Conservation (phyloP, 2,888 invertebrate species). For the Sinotaia quadrata region DNA sequence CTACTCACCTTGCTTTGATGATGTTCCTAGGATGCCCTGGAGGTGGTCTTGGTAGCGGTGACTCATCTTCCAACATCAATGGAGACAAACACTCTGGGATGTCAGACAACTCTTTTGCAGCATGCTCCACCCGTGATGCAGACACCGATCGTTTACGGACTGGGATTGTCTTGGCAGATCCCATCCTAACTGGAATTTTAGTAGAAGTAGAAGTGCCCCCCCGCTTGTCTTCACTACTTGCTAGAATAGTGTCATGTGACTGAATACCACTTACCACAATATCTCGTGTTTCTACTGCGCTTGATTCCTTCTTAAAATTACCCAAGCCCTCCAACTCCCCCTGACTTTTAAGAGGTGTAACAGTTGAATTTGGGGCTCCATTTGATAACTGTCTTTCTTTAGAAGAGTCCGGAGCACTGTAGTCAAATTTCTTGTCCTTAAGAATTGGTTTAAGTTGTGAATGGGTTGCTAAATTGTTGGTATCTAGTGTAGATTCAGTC, state of each 20-base stretch:
- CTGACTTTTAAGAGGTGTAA: too few species aligned
- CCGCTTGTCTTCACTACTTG: conserved; percentile 2
- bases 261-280: not conserved
- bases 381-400: not conserved
- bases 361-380: not conserved
- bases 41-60: conserved; percentile 61
- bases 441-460: conserved; percentile 33
- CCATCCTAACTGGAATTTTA: conserved; percentile 19
- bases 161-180: not conserved
- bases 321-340: not conserved
- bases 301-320: not conserved
- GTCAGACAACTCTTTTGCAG: conserved; percentile 38
- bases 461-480: conserved; percentile 14
- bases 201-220: not conserved
- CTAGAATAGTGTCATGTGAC: not conserved
- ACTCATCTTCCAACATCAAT: conserved; percentile 39
- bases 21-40: conserved; percentile 61
- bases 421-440: conserved; percentile 33
- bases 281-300: not conserved
- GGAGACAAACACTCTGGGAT: conserved; percentile 40
- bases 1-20: conserved; percentile 61
- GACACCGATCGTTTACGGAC: conserved; percentile 50
- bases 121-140: conserved; percentile 46
- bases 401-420: not conserved
- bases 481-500: conserved; percentile 6